Evolutionary conservation across 2,113 vertebrate genomes (phyloP), one percentile per base, ranked within the genome.

Genomic region (Chinchilla lanigera): DNA sequence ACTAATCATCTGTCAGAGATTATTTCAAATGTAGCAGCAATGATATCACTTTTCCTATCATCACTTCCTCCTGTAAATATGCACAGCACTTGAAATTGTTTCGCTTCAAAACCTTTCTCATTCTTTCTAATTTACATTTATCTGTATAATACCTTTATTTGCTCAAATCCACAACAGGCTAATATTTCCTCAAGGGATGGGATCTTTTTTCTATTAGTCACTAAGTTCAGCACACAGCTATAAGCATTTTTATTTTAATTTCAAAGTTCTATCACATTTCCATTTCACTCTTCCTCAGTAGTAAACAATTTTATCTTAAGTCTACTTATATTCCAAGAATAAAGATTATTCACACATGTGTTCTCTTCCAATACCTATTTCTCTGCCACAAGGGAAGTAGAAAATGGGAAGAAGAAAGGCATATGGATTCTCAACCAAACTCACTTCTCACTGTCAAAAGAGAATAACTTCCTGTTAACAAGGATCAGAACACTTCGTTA

Each of bases 171-270:
- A 44, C 12, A 30, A 3, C 22, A 77, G 50, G 4, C 38, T 84
- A 92, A 84, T 67, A 89, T 96, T 94, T 81, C 38, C 33, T 94
- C 28, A 63, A 90, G 33, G 35, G 4, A 22, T 89, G 5, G 22
- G 3, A 22, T 1, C 9, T 69, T 22, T 6, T 54, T 86, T 90
- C n/a, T 38, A 54, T 75, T 13, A 44, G 33, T 26, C 61, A 30
- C 52, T 81, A 47, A 65, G 14, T 73, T 86, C 4, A 80, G 10
- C 28, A 90, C 35, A 35, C 2, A 81, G 11, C 26, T 33, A 38
- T 35, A 0, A 38, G 8, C 7, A 7, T 60, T 33, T 84, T 35
- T 81, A 24, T 77, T 61, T 88, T 33, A 63, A 50, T 82, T 93
- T 81, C 41, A 75, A 84, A 93, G 12, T 26, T 86, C 26, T 73